Evolutionary conservation across 2,113 vertebrate species (phyloP).

Genomic region (Probosciger aterrimus): DNA sequence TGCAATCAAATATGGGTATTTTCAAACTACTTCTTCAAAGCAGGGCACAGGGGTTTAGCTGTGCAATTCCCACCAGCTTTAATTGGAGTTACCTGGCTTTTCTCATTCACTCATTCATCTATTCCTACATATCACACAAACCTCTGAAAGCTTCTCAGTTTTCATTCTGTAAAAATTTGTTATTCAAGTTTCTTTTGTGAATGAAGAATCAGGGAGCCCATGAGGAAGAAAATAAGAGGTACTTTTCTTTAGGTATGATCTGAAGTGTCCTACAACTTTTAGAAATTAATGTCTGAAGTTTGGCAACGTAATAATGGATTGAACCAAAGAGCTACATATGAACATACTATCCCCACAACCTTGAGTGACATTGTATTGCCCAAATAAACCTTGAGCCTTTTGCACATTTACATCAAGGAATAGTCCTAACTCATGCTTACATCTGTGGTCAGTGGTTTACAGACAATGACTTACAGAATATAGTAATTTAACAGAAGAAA

Average conservation of each 20-base stretch:
- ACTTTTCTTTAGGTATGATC: neutral
- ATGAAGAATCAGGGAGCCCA: neutral
- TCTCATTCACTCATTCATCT: neutral
- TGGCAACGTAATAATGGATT: neutral
- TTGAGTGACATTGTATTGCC: neutral
- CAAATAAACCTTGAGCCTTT: neutral
- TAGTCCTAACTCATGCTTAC: neutral
- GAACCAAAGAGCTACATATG: neutral
- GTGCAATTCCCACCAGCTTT: neutral
- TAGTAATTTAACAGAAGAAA: neutral
- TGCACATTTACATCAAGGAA: neutral
- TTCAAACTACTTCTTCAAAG: constrained; percentile 37
- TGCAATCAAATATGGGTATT: constrained; percentile 22
- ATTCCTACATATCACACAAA: neutral
- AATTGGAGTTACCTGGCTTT: neutral
- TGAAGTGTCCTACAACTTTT: neutral
- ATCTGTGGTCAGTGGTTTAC: neutral
- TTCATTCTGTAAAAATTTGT: neutral
- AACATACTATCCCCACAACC: neutral
- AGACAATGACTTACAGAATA: neutral
- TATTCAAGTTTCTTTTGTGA: neutral
- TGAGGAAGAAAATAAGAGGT: neutral
- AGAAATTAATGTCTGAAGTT: neutral
- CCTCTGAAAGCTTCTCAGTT: neutral
- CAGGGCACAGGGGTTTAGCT: neutral